Evolutionary conservation across 1,140 invertebrate genomes (phyloP).

Genomic region (Limonius californicus): DNA sequence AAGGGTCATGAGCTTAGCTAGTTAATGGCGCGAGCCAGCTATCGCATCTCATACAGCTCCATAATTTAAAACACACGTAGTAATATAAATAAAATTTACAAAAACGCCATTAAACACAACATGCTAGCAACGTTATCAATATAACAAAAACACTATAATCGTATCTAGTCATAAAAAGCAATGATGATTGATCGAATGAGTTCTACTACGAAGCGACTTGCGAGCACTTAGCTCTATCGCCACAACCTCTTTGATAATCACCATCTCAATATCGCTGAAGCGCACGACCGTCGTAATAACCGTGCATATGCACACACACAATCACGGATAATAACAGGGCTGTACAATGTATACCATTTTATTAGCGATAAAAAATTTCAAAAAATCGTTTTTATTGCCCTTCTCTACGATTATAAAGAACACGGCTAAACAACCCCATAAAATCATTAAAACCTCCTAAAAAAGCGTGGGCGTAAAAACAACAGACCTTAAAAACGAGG

Average conservation of each 20-base stretch:
- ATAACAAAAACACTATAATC: conserved; percentile 6
- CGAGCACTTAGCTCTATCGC: background rate
- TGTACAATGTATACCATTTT: background rate
- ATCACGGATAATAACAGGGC: background rate
- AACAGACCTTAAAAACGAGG: too few relatives aligned
- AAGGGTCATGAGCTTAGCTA: too few relatives aligned
- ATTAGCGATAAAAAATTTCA: background rate
- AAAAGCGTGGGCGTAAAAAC: too few relatives aligned
- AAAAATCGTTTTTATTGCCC: background rate
- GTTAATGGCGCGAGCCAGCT: too few relatives aligned
- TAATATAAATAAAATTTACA: background rate
- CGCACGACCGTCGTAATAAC: conserved; percentile 5
- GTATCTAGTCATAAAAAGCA: conserved; percentile 5
- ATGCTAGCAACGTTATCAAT: background rate
- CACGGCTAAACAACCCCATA: too few relatives aligned
- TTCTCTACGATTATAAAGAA: too few relatives aligned
- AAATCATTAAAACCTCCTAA: too few relatives aligned
- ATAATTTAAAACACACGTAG: too few relatives aligned
- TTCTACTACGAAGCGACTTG: background rate
- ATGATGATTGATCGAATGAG: conserved; percentile 2
- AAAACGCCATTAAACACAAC: background rate
- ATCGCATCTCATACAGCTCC: too few relatives aligned
- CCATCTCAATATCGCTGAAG: conserved; percentile 1
- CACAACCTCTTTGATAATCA: conserved; percentile 1
- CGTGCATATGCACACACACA: background rate